A percentile compares a stretch with the other conserved stretches of the same genome.
Conservation (phyloP, 2,888 invertebrate species). For the Dasysyrphus tricinctus region DNA sequence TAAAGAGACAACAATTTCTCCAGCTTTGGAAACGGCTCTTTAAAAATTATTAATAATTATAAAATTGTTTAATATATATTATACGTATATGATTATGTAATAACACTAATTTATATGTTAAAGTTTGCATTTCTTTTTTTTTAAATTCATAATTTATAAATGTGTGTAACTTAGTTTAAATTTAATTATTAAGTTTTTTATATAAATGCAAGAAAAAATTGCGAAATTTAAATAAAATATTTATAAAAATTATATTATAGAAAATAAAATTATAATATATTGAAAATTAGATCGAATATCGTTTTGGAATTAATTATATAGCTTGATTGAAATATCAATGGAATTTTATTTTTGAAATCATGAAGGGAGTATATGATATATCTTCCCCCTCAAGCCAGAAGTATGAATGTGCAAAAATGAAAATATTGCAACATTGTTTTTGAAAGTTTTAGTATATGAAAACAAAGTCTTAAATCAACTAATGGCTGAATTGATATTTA, state of each 20-base stretch:
- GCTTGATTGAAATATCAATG: background rate
- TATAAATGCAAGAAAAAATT: conserved; percentile 42
- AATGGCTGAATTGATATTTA: too few species aligned
- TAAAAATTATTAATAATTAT: conserved; percentile 19
- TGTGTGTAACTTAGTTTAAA: conserved; percentile 73
- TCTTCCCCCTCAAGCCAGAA: too few species aligned
- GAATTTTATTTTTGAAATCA: too few species aligned
- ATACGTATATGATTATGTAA: conserved; percentile 45
- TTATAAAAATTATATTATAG: conserved; percentile 64
- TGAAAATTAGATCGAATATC: conserved; percentile 36
- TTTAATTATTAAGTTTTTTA: conserved; percentile 71
- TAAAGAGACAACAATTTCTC: conserved; percentile 61
- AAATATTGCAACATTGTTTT: too few species aligned
- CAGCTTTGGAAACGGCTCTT: conserved; percentile 73
- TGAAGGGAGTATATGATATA: too few species aligned
- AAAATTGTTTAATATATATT: conserved; percentile 50
- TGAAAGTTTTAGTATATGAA: too few species aligned
- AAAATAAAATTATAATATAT: conserved; percentile 70
- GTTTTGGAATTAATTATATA: background rate
- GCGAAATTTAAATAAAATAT: conserved; percentile 71
- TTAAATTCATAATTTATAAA: conserved; percentile 51
- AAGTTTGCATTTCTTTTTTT: conserved; percentile 68
- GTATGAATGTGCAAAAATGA: too few species aligned
- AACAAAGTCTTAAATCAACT: too few species aligned
- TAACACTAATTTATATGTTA: conserved; percentile 72